These are phyloP conservation scores for Sweltsa coloradensis DNA, from an alignment of 1,140 invertebrate genomes.

Conservation along the genomic window DNA sequence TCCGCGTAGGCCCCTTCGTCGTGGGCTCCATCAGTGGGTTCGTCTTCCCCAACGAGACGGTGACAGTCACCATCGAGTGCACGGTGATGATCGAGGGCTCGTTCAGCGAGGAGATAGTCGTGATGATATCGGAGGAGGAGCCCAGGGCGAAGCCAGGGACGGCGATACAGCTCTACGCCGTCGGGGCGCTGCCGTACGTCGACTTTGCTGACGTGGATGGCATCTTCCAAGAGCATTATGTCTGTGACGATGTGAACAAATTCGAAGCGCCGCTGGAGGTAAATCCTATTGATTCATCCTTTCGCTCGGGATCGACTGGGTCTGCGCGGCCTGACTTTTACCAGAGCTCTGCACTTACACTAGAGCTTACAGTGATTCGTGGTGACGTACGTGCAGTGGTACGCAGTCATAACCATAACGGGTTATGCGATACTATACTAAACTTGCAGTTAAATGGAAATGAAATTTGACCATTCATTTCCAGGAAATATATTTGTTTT, in stretches of 20 bases:
- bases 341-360: too few relatives aligned
- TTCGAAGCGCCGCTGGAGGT: constrained; percentile 22
- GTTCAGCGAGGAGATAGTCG: constrained; percentile 8
- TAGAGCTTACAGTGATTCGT: too few relatives aligned
- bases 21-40: neutral
- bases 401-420: too few relatives aligned
- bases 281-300: neutral
- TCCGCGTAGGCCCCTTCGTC: neutral
- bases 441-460: too few relatives aligned
- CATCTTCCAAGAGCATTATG: constrained; percentile 24
- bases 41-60: neutral
- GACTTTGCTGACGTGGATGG: constrained; percentile 22
- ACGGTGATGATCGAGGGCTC: neutral
- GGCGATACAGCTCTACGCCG: constrained; percentile 16
- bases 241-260: constrained; percentile 21
- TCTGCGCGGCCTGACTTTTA: too few relatives aligned
- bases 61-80: constrained; percentile 3
- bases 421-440: too few relatives aligned
- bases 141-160: constrained; percentile 14
- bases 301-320: too few relatives aligned
- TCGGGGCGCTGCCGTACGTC: constrained; percentile 19
- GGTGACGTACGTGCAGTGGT: neutral
- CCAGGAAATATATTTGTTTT: too few relatives aligned
- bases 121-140: constrained; percentile 8
- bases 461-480: too few relatives aligned